Evolutionary conservation across 2,888 invertebrate genomes (phyloP).

Genomic region (Ochropleura leucogaster): DNA sequence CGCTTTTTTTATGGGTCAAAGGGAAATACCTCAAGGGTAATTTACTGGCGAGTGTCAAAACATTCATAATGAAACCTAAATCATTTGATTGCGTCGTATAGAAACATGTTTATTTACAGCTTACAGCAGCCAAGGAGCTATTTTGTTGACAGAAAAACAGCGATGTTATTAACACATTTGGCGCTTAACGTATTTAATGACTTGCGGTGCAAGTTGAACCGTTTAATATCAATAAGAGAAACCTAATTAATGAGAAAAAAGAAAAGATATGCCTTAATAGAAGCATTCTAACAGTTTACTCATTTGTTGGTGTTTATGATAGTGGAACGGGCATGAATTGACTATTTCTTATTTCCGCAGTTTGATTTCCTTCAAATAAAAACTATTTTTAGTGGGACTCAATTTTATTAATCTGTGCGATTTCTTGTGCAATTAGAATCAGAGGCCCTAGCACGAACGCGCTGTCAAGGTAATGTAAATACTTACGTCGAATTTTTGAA

Average conservation of each 20-base stretch:
- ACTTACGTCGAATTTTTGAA: too few relatives aligned
- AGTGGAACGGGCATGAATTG: too few relatives aligned
- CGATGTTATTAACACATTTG: background rate
- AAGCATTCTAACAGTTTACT: background rate
- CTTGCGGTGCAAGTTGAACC: too few relatives aligned
- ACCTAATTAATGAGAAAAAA: background rate
- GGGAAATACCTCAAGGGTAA: background rate
- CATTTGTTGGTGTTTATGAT: too few relatives aligned
- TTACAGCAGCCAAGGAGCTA: background rate
- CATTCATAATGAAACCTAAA: background rate
- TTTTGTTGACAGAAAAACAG: background rate
- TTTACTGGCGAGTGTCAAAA: background rate
- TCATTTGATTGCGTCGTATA: background rate
- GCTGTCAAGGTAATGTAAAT: too few relatives aligned
- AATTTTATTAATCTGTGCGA: slow-evolving; percentile 39
- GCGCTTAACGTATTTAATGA: background rate
- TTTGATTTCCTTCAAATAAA: slow-evolving; percentile 18
- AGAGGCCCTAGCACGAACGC: background rate
- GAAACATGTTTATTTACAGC: background rate
- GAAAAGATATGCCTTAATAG: background rate
- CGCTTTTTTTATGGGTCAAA: too few relatives aligned
- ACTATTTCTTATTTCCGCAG: background rate
- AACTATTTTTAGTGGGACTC: slow-evolving; percentile 13
- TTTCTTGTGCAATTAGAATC: slow-evolving; percentile 30
- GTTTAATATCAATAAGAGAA: background rate